These are phyloP conservation scores for Neopipo cinnamomea DNA, from an alignment of 2,113 vertebrate genomes.

Conservation along the genomic window DNA sequence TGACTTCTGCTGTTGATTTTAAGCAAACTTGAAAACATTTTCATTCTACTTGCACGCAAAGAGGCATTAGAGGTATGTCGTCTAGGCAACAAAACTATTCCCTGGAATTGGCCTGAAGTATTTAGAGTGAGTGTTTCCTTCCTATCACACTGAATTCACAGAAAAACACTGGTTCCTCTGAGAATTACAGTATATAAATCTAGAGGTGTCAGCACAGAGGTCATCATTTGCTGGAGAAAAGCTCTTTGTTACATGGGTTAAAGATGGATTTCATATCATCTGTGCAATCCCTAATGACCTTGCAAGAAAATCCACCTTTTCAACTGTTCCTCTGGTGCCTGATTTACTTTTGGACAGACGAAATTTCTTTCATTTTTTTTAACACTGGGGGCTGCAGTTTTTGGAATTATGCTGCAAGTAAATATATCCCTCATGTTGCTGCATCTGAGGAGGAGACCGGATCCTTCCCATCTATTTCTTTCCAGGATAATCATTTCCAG, in stretches of 20 bases:
- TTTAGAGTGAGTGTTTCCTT: constrained; percentile 34
- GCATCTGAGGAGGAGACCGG: neutral
- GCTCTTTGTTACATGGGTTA: neutral
- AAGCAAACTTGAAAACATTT: constrained; percentile 41
- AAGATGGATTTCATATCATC: neutral
- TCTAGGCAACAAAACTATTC: constrained; percentile 41
- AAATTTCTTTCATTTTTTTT: constrained; percentile 11
- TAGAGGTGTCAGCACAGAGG: neutral
- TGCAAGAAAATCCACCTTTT: constrained; percentile 13
- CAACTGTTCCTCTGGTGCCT: neutral
- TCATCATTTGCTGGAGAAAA: neutral
- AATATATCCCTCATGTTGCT: neutral
- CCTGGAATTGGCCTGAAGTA: constrained; percentile 8
- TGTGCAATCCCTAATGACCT: neutral
- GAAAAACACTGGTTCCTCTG: constrained; percentile 10
- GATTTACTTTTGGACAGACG: neutral
- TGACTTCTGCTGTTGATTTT: constrained; percentile 21
- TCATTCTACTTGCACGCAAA: neutral
- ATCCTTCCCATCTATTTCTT: neutral
- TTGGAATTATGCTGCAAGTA: neutral
- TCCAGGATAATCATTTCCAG: neutral
- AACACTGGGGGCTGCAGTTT: neutral
- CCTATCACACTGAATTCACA: constrained; percentile 7
- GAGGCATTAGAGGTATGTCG: neutral
- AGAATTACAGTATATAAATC: neutral